A percentile compares a stretch with the other conserved stretches of the same genome.
Evolutionary conservation across 1,140 invertebrate species (phyloP).

Genomic region (Euwallacea similis): DNA sequence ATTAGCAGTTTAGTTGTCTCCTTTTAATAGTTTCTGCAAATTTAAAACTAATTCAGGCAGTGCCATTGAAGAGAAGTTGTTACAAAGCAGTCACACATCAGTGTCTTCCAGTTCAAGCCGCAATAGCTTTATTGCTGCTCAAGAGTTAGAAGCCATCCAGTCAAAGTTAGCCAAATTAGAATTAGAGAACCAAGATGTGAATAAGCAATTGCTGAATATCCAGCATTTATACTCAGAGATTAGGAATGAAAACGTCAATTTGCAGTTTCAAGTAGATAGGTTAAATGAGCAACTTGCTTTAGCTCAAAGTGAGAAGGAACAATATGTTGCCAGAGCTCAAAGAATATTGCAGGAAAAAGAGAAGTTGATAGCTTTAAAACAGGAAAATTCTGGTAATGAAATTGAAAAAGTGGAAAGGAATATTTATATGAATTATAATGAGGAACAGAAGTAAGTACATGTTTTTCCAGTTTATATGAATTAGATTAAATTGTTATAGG

Average conservation of each 20-base stretch:
- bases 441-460: constrained; percentile 46
- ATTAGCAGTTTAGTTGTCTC: neutral
- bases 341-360: constrained; percentile 79
- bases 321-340: constrained; percentile 72
- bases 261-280: constrained; percentile 54
- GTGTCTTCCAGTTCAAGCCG: constrained; percentile 24
- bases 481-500: constrained; percentile 38
- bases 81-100: constrained; percentile 28
- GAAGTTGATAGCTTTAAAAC: constrained; percentile 61
- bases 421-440: constrained; percentile 44
- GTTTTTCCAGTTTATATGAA: neutral
- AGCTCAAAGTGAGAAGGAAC: constrained; percentile 65
- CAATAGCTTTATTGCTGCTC: constrained; percentile 42
- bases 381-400: constrained; percentile 35
- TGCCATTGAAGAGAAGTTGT: constrained; percentile 16
- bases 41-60: neutral
- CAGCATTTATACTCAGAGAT: constrained; percentile 49
- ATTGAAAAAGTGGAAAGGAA: constrained; percentile 33
- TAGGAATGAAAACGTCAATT: constrained; percentile 46
- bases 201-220: constrained; percentile 55
- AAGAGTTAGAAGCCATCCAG: constrained; percentile 50
- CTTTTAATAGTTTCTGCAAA: neutral
- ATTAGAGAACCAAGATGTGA: constrained; percentile 54
- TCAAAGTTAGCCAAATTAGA: constrained; percentile 50
- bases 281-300: constrained; percentile 61